These are phyloP conservation scores for Harpalus rubripes DNA, from an alignment of 2,888 invertebrate species.

Conservation along the genomic window DNA sequence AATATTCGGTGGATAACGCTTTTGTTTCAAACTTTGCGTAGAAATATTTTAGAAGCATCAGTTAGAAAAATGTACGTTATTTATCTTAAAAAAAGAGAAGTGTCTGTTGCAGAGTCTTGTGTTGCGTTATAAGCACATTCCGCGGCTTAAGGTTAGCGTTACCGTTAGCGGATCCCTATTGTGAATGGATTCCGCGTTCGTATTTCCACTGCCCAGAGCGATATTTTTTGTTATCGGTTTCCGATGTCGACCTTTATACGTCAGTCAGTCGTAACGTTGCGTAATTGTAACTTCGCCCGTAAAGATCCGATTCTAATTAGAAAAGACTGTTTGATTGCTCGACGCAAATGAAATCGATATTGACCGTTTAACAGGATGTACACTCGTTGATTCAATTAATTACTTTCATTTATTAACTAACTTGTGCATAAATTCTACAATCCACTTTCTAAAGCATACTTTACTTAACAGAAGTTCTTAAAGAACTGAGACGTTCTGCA, in stretches of 20 bases:
- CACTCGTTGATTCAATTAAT: slow-evolving; percentile 65
- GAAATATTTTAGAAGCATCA: slow-evolving; percentile 60
- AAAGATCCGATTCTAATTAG: slow-evolving; percentile 67
- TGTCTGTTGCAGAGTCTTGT: slow-evolving; percentile 62
- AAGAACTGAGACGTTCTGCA: no score
- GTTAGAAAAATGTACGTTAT: slow-evolving; percentile 67
- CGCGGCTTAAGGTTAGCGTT: slow-evolving; percentile 56
- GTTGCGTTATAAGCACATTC: slow-evolving; percentile 65
- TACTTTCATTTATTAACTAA: slow-evolving; percentile 49
- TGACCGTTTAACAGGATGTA: slow-evolving; percentile 65
- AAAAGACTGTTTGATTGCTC: slow-evolving; percentile 66
- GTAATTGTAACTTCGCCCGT: slow-evolving; percentile 64
- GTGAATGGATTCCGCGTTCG: slow-evolving; percentile 32
- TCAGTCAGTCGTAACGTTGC: slow-evolving; percentile 63
- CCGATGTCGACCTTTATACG: slow-evolving; percentile 58
- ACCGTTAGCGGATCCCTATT: slow-evolving; percentile 54
- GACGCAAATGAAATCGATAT: slow-evolving; percentile 66
- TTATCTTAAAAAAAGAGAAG: slow-evolving; percentile 65
- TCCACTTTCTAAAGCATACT: not conserved
- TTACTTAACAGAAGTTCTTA: no score
- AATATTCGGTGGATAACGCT: slow-evolving; percentile 56
- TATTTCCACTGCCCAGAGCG: slow-evolving; percentile 29
- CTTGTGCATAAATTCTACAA: not conserved
- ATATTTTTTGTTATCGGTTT: slow-evolving; percentile 65
- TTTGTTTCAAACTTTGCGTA: slow-evolving; percentile 60